Conservation (phyloP, 2,113 vertebrate species). For the Dolichallabes microphthalmus region DNA sequence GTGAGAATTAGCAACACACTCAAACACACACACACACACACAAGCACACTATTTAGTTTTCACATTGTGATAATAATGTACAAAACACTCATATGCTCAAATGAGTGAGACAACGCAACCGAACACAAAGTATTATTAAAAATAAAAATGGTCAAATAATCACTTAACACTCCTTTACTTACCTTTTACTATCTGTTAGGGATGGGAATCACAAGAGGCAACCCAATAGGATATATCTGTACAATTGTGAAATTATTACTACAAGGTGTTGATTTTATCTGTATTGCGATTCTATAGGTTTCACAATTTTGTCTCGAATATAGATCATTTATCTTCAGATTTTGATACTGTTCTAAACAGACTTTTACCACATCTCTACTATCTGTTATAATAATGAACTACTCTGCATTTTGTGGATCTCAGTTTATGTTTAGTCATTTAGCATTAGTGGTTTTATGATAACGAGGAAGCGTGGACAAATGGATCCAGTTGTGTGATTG, state of each 20-base stretch:
- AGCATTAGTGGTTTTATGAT: neutral
- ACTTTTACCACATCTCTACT: too few relatives aligned
- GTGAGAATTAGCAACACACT: constrained; percentile 43
- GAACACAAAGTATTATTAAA: neutral
- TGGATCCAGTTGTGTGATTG: neutral
- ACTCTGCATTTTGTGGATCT: neutral
- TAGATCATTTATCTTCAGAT: too few relatives aligned
- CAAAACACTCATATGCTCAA: neutral
- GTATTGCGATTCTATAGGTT: too few relatives aligned
- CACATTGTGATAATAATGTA: neutral
- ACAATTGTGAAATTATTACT: too few relatives aligned
- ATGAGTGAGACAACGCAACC: neutral
- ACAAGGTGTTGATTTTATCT: too few relatives aligned
- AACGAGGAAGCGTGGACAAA: neutral
- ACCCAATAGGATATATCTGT: too few relatives aligned
- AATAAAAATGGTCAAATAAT: neutral
- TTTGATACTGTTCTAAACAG: too few relatives aligned
- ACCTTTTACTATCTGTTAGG: neutral
- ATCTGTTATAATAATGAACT: too few relatives aligned
- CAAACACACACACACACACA: constrained; percentile 1
- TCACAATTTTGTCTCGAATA: too few relatives aligned
- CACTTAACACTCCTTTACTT: neutral
- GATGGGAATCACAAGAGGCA: too few relatives aligned
- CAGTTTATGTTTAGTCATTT: neutral
- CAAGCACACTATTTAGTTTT: neutral